phyloP scores from a whole-genome alignment of 2,888 invertebrate genomes.

The Mesochorus sp. region DNA sequence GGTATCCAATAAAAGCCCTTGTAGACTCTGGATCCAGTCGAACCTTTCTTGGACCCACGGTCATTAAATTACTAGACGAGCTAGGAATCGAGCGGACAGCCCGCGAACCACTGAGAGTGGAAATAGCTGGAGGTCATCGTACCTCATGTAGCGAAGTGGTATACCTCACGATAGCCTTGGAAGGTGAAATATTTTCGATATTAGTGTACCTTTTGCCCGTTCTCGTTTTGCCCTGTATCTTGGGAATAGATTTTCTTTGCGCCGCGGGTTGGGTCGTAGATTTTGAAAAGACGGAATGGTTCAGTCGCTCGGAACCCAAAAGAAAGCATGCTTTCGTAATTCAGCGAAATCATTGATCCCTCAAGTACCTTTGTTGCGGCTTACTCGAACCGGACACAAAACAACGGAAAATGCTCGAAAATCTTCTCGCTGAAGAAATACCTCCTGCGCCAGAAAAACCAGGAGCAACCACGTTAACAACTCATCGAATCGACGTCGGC shows the following conservation, averaged over 20 bases:
- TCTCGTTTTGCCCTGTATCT: neutral
- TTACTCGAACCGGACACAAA: too few relatives aligned
- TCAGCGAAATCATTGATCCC: too few relatives aligned
- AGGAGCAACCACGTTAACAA: too few relatives aligned
- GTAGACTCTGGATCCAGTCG: constrained; percentile 20
- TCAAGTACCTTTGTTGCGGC: too few relatives aligned
- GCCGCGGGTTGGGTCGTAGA: neutral
- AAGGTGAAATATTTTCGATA: neutral
- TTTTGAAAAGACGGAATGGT: neutral
- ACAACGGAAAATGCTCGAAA: too few relatives aligned
- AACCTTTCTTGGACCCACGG: neutral
- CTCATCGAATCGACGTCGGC: too few relatives aligned
- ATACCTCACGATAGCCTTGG: neutral
- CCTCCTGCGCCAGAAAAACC: too few relatives aligned
- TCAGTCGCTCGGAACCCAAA: neutral
- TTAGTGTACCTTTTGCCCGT: neutral
- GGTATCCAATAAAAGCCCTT: neutral
- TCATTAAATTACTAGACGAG: neutral
- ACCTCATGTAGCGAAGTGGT: constrained; percentile 4
- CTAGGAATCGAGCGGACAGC: neutral
- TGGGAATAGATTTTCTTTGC: constrained; percentile 1
- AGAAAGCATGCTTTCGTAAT: too few relatives aligned
- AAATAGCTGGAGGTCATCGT: constrained; percentile 6
- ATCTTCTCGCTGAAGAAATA: too few relatives aligned
- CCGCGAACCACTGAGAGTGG: neutral